Evolutionary conservation across 2,113 vertebrate species (phyloP).

Genomic region (Macquaria australasica): DNA sequence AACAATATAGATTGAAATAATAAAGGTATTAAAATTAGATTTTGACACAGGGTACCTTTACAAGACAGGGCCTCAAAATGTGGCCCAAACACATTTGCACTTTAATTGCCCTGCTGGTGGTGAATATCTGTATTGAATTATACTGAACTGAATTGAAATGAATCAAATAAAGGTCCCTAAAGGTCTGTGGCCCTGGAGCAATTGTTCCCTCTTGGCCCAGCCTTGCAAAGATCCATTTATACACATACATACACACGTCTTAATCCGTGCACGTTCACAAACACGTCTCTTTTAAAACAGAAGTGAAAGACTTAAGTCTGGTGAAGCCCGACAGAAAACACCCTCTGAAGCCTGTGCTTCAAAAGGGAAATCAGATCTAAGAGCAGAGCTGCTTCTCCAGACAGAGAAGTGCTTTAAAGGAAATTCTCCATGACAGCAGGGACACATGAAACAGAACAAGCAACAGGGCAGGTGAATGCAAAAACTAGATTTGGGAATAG

Average conservation of each 20-base stretch:
- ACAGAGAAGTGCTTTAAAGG: slow-evolving; percentile 25
- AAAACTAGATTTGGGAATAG: background rate
- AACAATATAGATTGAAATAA: background rate
- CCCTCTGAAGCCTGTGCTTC: slow-evolving; percentile 60
- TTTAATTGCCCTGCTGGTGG: background rate
- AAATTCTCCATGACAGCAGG: slow-evolving; percentile 40
- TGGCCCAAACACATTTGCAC: background rate
- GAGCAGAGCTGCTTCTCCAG: slow-evolving; percentile 38
- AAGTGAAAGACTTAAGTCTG: slow-evolving; percentile 30
- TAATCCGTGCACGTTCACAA: slow-evolving; percentile 7
- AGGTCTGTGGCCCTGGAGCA: background rate
- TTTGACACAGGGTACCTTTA: background rate
- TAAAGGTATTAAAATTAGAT: background rate
- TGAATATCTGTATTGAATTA: background rate
- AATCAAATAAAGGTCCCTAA: background rate
- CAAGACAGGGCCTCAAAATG: background rate
- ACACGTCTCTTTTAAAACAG: slow-evolving; percentile 1
- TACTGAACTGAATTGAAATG: background rate
- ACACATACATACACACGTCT: background rate
- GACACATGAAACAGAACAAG: slow-evolving; percentile 45
- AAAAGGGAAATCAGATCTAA: slow-evolving; percentile 65
- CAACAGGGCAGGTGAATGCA: slow-evolving; percentile 61
- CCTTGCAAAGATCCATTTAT: background rate
- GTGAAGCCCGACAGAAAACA: slow-evolving; percentile 63
- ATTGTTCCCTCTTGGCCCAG: background rate